phyloP scores from a whole-genome alignment of 2,888 invertebrate species.

The Noctua janthina region DNA sequence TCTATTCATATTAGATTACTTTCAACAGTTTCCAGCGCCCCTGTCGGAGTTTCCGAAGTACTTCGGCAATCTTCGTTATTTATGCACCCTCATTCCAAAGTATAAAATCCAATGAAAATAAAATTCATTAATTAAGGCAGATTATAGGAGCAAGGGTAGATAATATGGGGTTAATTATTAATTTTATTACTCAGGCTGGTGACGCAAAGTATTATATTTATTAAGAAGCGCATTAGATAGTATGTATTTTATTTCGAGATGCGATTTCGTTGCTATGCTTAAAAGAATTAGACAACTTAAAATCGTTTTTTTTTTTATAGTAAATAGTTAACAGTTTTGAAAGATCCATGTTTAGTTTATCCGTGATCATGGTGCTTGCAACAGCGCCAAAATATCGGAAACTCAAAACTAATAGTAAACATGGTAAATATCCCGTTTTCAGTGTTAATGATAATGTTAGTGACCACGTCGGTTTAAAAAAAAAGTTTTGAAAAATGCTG shows the following conservation, averaged over 20 bases:
- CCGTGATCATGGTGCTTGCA: too few relatives aligned
- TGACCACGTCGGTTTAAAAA: too few relatives aligned
- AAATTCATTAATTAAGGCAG: slow-evolving; percentile 42
- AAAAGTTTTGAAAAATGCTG: not conserved
- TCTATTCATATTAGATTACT: slow-evolving; percentile 58
- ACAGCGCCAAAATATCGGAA: too few relatives aligned
- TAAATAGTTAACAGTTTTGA: not conserved
- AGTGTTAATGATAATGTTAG: too few relatives aligned
- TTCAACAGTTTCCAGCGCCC: slow-evolving; percentile 23
- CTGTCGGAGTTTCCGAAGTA: slow-evolving; percentile 45
- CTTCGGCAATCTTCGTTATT: slow-evolving; percentile 55
- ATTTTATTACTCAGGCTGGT: slow-evolving; percentile 5
- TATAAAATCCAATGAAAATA: slow-evolving; percentile 59
- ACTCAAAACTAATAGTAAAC: too few relatives aligned
- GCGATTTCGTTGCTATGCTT: not conserved
- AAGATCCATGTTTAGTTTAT: not conserved
- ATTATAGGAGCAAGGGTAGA: slow-evolving; percentile 32
- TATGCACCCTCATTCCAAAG: slow-evolving; percentile 53
- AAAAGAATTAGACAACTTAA: not conserved
- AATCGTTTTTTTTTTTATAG: not conserved
- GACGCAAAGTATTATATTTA: not conserved
- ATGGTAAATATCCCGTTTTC: too few relatives aligned
- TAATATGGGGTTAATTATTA: slow-evolving; percentile 38
- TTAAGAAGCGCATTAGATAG: not conserved
- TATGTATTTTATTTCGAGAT: not conserved